Evolutionary conservation across 1,140 invertebrate species (phyloP), one percentile per base, ranked within the genome.

Genomic region (Pseudomyrmex pallidus): DNA sequence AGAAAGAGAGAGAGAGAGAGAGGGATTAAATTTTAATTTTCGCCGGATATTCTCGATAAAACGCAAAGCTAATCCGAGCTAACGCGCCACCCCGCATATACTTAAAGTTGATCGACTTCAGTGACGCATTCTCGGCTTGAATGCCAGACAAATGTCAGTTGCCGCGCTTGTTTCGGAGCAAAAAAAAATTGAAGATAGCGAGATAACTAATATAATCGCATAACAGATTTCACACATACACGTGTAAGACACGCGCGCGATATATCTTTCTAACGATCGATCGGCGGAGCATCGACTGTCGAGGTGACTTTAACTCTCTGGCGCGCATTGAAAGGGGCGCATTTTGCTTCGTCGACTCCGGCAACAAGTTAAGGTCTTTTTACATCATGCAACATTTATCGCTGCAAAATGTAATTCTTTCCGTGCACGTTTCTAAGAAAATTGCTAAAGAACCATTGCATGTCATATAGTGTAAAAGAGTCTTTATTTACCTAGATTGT

Each of bases 111-210:
- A 70, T 80, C 76, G 76, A 67, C 35, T 70, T 78, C 76, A 68
- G 70, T 78, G 44, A 80, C 66, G 54, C 76, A 59, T 70, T 80
- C 66, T 22, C 54, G 20, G 12, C 66, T 72, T 70, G 76, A 80
- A 80, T 80, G 66, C 76, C 76, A 80, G 66, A 72, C 76, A 80
- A 80, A 80, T 80, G 76, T 80, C 76, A 80, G 76, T 80, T 80
- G 76, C 76, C 76, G 46, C 20, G 64, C 76, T 80, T 80, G 76
- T 80, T 72, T 72, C 22, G 66, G 54, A 78, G 20, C 22, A 61
- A 78, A 80, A 35, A 35, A 35, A 35, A 80, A 80, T 59, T 35
- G 15, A 12, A 44, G 63, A 78, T 78, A 68, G 35, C 35, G 44
- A 68, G 74, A 78, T 68, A 78, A 78, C 35, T 80, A 35, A 80